These are phyloP conservation scores for human DNA, from an alignment of 2,113 vertebrate genomes.

Conservation along the genomic window DNA sequence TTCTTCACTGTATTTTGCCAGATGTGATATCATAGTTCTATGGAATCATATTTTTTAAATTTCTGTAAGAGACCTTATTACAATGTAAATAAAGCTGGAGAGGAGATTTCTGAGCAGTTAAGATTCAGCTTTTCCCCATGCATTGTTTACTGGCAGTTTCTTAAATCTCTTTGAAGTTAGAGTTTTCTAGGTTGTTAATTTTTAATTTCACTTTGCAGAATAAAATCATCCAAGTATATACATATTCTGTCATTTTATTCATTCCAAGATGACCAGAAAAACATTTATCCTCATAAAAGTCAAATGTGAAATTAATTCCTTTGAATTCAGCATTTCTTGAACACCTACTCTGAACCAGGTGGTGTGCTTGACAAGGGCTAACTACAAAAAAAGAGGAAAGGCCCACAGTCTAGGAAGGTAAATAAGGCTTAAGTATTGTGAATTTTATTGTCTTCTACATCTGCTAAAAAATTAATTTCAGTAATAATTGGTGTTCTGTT, in stretches of 20 bases:
- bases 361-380: neutral
- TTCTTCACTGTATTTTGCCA: neutral
- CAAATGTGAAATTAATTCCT: constrained; percentile 19
- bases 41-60: neutral
- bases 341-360: neutral
- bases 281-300: neutral
- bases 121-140: neutral
- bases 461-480: constrained; percentile 11
- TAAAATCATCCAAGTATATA: neutral
- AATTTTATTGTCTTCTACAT: neutral
- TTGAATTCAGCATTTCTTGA: constrained; percentile 41
- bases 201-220: constrained; percentile 28
- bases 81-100: constrained; percentile 8
- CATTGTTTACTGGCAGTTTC: neutral
- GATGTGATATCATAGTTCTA: neutral
- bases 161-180: neutral
- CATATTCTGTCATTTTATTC: constrained; percentile 15
- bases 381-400: neutral
- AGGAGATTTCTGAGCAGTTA: constrained; percentile 35
- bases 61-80: neutral
- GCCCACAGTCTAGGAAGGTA: neutral
- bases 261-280: constrained; percentile 36
- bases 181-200: neutral
- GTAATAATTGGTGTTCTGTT: neutral
- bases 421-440: neutral